Conservation (phyloP, 2,888 invertebrate species). For the Cartodere bifasciata region DNA sequence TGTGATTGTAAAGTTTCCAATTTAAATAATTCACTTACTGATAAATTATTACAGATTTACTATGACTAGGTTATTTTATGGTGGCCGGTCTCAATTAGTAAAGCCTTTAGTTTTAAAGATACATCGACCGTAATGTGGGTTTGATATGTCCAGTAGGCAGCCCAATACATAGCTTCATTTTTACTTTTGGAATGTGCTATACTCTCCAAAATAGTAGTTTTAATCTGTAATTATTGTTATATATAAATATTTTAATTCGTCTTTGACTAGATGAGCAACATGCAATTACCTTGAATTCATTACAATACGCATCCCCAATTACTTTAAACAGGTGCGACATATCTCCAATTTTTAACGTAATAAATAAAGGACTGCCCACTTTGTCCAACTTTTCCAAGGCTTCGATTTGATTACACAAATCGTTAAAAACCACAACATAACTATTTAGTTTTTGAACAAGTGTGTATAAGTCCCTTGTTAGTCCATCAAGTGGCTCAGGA, state of each 20-base stretch:
- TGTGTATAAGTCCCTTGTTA: conserved; percentile 21
- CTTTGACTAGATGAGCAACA: conserved; percentile 6
- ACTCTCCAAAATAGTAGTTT: conserved; percentile 32
- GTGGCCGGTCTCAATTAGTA: conserved; percentile 33
- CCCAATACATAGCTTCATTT: conserved; percentile 34
- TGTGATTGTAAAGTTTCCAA: no score
- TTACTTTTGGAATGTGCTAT: conserved; percentile 33
- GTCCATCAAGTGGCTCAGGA: conserved; percentile 18
- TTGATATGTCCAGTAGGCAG: conserved; percentile 37
- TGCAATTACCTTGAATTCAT: conserved; percentile 31
- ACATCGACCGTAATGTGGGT: conserved; percentile 29
- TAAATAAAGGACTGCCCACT: conserved; percentile 25
- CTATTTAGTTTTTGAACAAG: conserved; percentile 21
- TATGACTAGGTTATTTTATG: conserved; percentile 23
- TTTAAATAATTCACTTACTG: no score
- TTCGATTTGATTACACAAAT: conserved; percentile 24
- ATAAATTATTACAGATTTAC: no score
- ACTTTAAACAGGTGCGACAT: conserved; percentile 21
- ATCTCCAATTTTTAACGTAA: conserved; percentile 24
- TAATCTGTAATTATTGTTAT: conserved; percentile 22
- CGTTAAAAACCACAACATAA: conserved; percentile 21
- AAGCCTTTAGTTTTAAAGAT: conserved; percentile 26
- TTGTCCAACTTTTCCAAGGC: conserved; percentile 28
- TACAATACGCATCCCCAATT: conserved; percentile 30
- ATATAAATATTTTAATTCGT: no score